Conservation (phyloP, 1,140 invertebrate species). For the Ctenoplectra terminalis region DNA sequence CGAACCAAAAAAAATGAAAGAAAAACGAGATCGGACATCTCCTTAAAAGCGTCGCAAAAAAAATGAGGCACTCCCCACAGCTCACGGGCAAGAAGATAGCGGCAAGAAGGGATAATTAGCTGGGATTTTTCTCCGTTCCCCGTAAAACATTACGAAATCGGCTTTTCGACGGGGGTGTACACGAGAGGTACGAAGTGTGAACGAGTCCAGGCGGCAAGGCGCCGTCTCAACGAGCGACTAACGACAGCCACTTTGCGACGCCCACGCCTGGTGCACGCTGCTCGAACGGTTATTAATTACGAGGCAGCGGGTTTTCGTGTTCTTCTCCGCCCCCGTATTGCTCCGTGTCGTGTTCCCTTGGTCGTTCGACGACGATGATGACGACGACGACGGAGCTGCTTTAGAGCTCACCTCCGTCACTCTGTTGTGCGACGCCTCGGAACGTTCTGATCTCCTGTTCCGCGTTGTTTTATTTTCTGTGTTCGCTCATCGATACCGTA, state of each 20-base stretch:
- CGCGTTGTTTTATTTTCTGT: neutral
- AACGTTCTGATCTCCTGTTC: neutral
- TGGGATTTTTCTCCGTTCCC: constrained; percentile 27
- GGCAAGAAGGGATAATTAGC: constrained; percentile 25
- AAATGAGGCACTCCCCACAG: neutral
- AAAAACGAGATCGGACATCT: neutral
- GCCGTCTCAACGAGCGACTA: constrained; percentile 56
- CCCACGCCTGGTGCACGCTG: constrained; percentile 36
- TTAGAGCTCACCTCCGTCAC: constrained; percentile 17
- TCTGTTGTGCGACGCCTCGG: constrained; percentile 11
- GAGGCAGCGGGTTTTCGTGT: constrained; percentile 54
- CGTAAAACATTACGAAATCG: constrained; percentile 32
- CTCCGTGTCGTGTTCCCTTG: constrained; percentile 36
- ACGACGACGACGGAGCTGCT: neutral
- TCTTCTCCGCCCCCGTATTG: constrained; percentile 38
- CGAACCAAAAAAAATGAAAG: neutral
- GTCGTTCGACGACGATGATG: constrained; percentile 11
- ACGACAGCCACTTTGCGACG: constrained; percentile 62
- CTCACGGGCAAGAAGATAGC: neutral
- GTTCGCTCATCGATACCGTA: constrained; percentile 26
- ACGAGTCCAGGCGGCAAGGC: constrained; percentile 22
- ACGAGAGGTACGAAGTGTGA: constrained; percentile 37
- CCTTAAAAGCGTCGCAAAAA: neutral
- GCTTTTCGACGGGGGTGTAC: constrained; percentile 10
- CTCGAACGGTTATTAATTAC: constrained; percentile 60